phyloP scores from a whole-genome alignment of 1,140 invertebrate genomes.

The Macrosteles quadrilineatus region DNA sequence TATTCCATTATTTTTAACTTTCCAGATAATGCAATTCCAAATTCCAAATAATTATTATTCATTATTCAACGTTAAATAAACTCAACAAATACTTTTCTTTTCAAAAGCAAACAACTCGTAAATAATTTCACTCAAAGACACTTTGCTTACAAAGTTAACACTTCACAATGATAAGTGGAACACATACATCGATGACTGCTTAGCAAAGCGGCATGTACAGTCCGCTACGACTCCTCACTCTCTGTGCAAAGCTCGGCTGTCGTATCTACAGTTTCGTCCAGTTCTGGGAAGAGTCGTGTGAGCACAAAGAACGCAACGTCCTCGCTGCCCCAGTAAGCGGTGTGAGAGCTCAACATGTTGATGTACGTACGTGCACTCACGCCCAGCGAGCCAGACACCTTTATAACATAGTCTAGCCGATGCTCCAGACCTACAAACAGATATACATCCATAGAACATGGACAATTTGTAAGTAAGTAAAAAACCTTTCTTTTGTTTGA shows the following conservation, averaged over 20 bases:
- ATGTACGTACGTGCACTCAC: conserved; percentile 59
- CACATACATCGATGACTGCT: too few relatives aligned
- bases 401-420: conserved; percentile 66
- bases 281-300: conserved; percentile 61
- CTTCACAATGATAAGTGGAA: too few relatives aligned
- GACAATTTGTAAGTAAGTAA: not conserved
- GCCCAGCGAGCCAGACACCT: conserved; percentile 55
- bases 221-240: not conserved
- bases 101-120: too few relatives aligned
- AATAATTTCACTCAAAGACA: too few relatives aligned
- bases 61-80: too few relatives aligned
- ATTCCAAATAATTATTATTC: too few relatives aligned
- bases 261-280: conserved; percentile 44
- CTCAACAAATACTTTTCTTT: too few relatives aligned
- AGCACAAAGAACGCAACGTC: conserved; percentile 71
- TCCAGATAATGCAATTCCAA: too few relatives aligned
- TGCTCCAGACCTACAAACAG: conserved; percentile 58
- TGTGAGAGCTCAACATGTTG: conserved; percentile 68
- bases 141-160: too few relatives aligned
- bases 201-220: too few relatives aligned
- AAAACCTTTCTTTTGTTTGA: too few relatives aligned
- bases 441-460: not conserved
- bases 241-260: not conserved
- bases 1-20: too few relatives aligned
- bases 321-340: conserved; percentile 69